These are phyloP conservation scores for Cryptocephalus primarius DNA, from an alignment of 2,888 invertebrate species.

Conservation along the genomic window DNA sequence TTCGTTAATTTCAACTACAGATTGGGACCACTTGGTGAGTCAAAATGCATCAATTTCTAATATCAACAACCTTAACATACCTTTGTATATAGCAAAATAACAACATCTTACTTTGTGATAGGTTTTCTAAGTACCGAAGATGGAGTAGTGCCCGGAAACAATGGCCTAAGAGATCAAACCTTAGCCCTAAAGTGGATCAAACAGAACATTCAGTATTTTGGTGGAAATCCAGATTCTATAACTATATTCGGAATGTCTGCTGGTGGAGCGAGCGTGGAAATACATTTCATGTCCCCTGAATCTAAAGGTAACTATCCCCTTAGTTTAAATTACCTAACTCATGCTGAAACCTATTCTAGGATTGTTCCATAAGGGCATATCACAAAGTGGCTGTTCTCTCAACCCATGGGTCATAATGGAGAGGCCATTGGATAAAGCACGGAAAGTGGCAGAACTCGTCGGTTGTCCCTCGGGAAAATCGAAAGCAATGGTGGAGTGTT, in stretches of 20 bases:
- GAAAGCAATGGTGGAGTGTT: conserved; percentile 43
- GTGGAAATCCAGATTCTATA: conserved; percentile 59
- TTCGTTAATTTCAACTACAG: conserved; percentile 61
- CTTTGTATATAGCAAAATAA: too few species aligned
- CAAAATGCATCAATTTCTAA: too few species aligned
- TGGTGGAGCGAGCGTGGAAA: conserved; percentile 64
- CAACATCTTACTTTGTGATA: too few species aligned
- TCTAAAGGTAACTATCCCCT: neutral
- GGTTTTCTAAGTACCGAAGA: conserved; percentile 70
- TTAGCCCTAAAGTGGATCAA: conserved; percentile 60
- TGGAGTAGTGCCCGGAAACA: conserved; percentile 55
- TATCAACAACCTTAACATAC: too few species aligned
- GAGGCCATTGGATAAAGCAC: conserved; percentile 49
- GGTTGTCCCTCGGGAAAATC: conserved; percentile 49
- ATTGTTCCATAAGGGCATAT: conserved; percentile 51
- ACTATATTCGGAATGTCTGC: conserved; percentile 61
- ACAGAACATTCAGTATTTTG: conserved; percentile 56
- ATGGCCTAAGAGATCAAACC: conserved; percentile 63
- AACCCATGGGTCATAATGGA: conserved; percentile 46
- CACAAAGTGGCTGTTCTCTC: conserved; percentile 59
- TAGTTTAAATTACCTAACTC: neutral
- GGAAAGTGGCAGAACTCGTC: conserved; percentile 47
- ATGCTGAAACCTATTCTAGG: too few species aligned
- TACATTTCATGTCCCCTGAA: conserved; percentile 51
- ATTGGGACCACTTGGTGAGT: conserved; percentile 53